A percentile compares a stretch with the other conserved stretches of the same genome.
phyloP scores from a whole-genome alignment of 1,140 invertebrate genomes.

The Phenacoccus solenopsis region DNA sequence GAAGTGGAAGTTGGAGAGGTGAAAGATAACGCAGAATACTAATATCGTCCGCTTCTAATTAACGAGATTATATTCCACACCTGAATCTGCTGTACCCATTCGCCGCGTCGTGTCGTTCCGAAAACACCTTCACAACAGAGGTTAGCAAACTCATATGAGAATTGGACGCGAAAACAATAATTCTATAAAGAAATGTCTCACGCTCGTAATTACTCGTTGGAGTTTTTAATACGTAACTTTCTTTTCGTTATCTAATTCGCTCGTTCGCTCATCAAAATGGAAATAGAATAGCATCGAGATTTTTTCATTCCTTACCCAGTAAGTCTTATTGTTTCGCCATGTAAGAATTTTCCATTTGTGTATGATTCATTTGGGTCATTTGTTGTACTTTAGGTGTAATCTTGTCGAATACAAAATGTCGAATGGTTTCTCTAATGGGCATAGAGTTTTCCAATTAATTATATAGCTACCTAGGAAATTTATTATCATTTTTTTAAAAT shows the following conservation, averaged over 20 bases:
- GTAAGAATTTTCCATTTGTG: too few species aligned
- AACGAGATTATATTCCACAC: not conserved
- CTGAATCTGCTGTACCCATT: too few species aligned
- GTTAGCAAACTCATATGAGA: not conserved
- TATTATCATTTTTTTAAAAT: too few species aligned
- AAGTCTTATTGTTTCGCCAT: too few species aligned
- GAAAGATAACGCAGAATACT: not conserved
- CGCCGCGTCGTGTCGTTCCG: too few species aligned
- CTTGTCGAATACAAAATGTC: too few species aligned
- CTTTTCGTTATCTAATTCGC: slow-evolving; percentile 11
- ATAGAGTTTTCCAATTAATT: too few species aligned
- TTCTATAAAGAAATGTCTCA: not conserved
- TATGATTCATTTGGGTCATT: too few species aligned
- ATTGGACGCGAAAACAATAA: not conserved
- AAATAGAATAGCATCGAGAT: not conserved
- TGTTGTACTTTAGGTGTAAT: too few species aligned
- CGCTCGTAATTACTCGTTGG: not conserved
- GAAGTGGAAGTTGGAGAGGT: slow-evolving; percentile 7
- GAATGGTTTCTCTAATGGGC: too few species aligned
- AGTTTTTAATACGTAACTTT: slow-evolving; percentile 6
- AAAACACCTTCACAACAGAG: not conserved
- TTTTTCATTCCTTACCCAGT: too few species aligned
- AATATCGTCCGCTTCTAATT: slow-evolving; percentile 14
- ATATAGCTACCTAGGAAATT: too few species aligned
- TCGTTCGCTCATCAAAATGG: not conserved